These are phyloP conservation scores for Podocnemis expansa DNA, from an alignment of 2,113 vertebrate genomes.

Conservation along the genomic window DNA sequence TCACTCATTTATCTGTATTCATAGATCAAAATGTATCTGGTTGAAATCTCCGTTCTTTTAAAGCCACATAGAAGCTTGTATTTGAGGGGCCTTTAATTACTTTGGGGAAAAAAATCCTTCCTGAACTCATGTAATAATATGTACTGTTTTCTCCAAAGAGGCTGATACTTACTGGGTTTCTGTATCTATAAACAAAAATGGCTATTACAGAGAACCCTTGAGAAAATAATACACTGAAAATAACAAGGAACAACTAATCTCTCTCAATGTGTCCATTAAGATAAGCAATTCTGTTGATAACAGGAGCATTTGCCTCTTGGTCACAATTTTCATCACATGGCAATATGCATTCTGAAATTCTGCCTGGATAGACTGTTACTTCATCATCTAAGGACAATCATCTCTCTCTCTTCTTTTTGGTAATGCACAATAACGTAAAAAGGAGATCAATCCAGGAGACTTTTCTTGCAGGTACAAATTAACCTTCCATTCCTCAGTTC, in stretches of 20 bases:
- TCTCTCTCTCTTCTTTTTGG: background rate
- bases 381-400: background rate
- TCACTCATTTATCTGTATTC: background rate
- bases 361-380: background rate
- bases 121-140: background rate
- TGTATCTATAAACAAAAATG: background rate
- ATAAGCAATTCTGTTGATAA: background rate
- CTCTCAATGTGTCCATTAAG: background rate
- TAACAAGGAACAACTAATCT: background rate
- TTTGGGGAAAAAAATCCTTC: background rate
- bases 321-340: background rate
- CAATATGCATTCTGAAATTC: background rate
- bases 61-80: constrained; percentile 4
- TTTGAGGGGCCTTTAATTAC: background rate
- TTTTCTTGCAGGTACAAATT: background rate
- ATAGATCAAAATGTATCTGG: background rate
- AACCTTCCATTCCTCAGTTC: background rate
- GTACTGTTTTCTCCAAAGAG: background rate
- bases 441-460: background rate
- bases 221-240: background rate
- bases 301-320: background rate
- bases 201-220: background rate
- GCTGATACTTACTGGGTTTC: background rate
- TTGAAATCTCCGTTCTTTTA: background rate
- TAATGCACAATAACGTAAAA: background rate